Conservation (phyloP, 2,888 invertebrate genomes). For the Willowsia nigromaculata region DNA sequence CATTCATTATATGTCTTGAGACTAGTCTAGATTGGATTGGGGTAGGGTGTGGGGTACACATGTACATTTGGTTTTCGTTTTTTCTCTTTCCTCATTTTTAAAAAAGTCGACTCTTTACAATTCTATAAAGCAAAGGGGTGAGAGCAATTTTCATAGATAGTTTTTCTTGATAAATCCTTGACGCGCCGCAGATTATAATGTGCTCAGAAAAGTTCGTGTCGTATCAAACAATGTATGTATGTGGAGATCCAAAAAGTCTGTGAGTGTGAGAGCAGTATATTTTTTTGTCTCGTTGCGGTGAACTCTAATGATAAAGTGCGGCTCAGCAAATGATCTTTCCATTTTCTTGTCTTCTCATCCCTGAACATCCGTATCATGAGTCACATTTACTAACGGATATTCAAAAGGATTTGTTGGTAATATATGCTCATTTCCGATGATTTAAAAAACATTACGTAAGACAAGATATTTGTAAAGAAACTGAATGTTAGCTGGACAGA, state of each 20-base stretch:
- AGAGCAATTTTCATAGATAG: conserved; percentile 53
- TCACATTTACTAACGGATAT: background rate
- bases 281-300: conserved; percentile 41
- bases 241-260: background rate
- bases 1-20: background rate
- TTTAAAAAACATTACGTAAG: conserved; percentile 21
- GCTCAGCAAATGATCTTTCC: conserved; percentile 59
- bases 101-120: conserved; percentile 43
- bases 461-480: conserved; percentile 27
- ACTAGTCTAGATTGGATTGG: background rate
- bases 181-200: too few species aligned
- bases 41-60: background rate
- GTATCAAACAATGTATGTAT: background rate
- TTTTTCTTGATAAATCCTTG: conserved; percentile 45
- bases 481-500: background rate
- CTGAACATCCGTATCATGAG: conserved; percentile 6
- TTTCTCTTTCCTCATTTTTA: background rate
- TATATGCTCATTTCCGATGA: conserved; percentile 30
- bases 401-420: background rate
- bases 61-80: conserved; percentile 59
- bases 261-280: conserved; percentile 23
- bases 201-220: background rate
- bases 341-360: conserved; percentile 60
- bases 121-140: conserved; percentile 15
- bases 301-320: conserved; percentile 54